phyloP scores from a whole-genome alignment of 2,113 vertebrate genomes.

The Spermophilus dauricus region DNA sequence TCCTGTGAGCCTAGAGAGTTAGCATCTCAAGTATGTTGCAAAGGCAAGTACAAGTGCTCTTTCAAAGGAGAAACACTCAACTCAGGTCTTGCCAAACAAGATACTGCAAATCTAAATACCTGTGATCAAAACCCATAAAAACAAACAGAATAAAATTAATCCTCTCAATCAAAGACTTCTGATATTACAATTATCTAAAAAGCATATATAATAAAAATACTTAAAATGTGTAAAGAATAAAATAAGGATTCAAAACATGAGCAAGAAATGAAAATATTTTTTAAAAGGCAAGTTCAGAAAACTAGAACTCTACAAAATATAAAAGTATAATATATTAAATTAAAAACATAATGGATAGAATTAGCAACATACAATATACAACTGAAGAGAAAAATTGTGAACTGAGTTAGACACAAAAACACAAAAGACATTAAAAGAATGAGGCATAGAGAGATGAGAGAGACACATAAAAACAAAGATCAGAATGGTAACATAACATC shows the following conservation, averaged over 20 bases:
- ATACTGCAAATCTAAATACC: background rate
- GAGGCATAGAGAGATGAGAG: background rate
- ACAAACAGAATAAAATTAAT: background rate
- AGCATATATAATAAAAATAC: background rate
- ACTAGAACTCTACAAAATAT: slow-evolving; percentile 12
- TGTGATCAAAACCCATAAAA: background rate
- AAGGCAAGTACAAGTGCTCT: background rate
- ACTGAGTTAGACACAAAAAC: background rate
- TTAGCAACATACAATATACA: background rate
- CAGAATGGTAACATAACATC: background rate
- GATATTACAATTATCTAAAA: background rate
- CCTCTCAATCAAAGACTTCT: background rate
- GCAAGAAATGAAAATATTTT: background rate
- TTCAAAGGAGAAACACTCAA: background rate
- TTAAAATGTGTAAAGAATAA: background rate
- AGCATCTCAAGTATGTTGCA: background rate
- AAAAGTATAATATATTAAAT: slow-evolving; percentile 1
- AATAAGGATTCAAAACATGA: background rate
- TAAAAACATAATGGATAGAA: background rate
- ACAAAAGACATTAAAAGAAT: background rate
- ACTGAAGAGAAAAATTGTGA: background rate
- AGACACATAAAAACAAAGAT: background rate
- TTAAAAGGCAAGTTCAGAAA: background rate
- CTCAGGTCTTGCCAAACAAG: background rate
- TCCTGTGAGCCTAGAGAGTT: background rate